Base-by-base conservation (phyloP, 2,888 invertebrate genomes). In the Latrodectus hesperus region DNA sequence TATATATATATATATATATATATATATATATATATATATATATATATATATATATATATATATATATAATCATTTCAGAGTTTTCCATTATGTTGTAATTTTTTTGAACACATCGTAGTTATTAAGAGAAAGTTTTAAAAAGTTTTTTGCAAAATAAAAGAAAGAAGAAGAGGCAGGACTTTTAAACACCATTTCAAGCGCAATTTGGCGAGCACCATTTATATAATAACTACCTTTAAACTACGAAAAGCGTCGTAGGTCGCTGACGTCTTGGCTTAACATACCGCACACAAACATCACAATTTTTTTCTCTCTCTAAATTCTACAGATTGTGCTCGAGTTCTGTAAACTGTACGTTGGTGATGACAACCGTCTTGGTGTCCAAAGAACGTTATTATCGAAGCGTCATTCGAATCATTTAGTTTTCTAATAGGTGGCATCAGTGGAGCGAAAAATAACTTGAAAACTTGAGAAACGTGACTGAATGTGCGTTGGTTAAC, bases 371-470 rank as follows among this genome's bases (percentile, higher is more conserved):
- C 60, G 14, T 12, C 12, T 60, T 16, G n/a, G n/a, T 60, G 60
- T n/a, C 60, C 60, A 60, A 16, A 60, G n/a, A 60, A 60, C 60
- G n/a, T 60, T 60, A 60, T 60, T 60, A n/a, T n/a, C 60, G 60
- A n/a, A 60, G 60, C 60, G 60, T 60, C 60, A 60, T 60, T 60
- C 60, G n/a, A 60, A 60, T 16, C 60, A 60, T 60, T 60, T 60
- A 60, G 60, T 60, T 60, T 38, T n/a, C 60, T 60, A 12, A 12
- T 12, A 60, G 60, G 60, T 60, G 60, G 60, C 60, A 60, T 60
- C 60, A 60, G 60, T 60, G 60, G 60, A 60, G 60, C 60, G 60
- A 60, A 60, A 60, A 60, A 60, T 60, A 60, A n/a, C 60, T 60
- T 60, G 14, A 60, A 38, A 60, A 60, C 60, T 60, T 60, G n/a